Base-by-base conservation (phyloP, 2,113 vertebrate genomes). In the Spermophilus dauricus region DNA sequence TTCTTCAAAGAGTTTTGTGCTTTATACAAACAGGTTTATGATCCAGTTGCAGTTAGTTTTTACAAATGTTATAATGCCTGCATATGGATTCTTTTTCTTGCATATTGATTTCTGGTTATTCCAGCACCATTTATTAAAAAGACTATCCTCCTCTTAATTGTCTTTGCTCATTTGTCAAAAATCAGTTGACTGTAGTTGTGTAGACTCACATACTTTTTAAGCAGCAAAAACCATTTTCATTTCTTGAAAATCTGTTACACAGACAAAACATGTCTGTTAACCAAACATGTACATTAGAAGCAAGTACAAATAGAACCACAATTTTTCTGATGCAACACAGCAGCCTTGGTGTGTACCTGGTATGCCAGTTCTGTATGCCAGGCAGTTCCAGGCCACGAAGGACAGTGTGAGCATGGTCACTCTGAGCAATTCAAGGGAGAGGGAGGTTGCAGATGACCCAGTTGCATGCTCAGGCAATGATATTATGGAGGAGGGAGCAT, bases 261-360 rank as follows among this genome's bases (percentile, higher is more conserved):
- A 86, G 28, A 42, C n/a, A 85, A 94, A 48, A 61, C 7, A 22
- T 70, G 61, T 48, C 45, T 58, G 20, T 17, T 89, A 48, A 45
- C 26, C 34, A 48, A 58, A 28, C 39, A 85, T 58, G n/a, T n/a
- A 37, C 45, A 12, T 75, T 78, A 58, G 53, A 94, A 78, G 72
- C 70, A 34, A 11, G 70, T 73, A 20, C 24, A 67, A 67, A 22
- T 48, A 76, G 78, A 94, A 67, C 3, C 32, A 65, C 42, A 2
- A 0, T 91, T 83, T 67, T 37, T 39, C 24, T 22, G 39, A 9
- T 13, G 37, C 13, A 72, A 0, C 26, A 28, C 2, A 1, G 3
- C 6, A 56, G 56, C n/a, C 0, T 45, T 32, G 17, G 37, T 30
- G 0, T 1, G 0, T 56, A 18, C 48, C 4, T 76, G 8, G 22